These are phyloP conservation scores for Lepilemur septentrionalis DNA, from an alignment of 2,797 vertebrate species.

Conservation along the genomic window DNA sequence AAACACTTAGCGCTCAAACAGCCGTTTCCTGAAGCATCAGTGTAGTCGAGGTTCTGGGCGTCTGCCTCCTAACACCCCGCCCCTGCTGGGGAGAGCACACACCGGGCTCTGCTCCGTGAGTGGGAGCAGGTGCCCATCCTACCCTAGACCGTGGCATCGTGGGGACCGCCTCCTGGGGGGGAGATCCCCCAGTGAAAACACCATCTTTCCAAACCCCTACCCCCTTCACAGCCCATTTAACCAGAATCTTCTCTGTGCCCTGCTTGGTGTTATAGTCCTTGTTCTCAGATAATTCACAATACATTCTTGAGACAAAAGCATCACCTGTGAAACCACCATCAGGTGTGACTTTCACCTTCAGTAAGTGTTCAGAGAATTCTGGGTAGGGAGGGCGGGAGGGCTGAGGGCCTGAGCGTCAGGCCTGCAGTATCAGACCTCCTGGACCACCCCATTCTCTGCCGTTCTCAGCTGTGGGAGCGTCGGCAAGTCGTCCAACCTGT, in stretches of 20 bases:
- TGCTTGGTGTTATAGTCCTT: accelerated
- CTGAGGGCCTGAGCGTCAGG: background rate
- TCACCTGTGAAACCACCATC: background rate
- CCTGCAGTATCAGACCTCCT: background rate
- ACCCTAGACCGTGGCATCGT: background rate
- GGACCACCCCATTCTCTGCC: background rate
- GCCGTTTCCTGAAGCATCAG: background rate
- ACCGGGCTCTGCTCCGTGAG: no score
- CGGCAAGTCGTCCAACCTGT: background rate
- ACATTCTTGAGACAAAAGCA: background rate
- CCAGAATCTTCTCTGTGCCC: background rate
- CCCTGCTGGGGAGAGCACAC: background rate
- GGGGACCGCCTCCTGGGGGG: accelerated
- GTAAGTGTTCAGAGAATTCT: background rate
- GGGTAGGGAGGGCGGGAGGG: background rate
- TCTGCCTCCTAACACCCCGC: background rate
- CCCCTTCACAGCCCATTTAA: background rate
- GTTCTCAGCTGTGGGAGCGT: accelerated
- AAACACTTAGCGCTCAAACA: background rate
- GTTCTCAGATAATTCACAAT: background rate
- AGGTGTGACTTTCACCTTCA: background rate
- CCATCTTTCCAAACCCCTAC: background rate
- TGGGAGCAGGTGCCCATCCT: background rate
- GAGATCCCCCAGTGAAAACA: accelerated
- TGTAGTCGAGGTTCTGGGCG: no score